Evolutionary conservation across 64 coral and sea anemone genomes (phyloP), one percentile per base, ranked within the genome.

Genomic region (Pocillopora damicornis): DNA sequence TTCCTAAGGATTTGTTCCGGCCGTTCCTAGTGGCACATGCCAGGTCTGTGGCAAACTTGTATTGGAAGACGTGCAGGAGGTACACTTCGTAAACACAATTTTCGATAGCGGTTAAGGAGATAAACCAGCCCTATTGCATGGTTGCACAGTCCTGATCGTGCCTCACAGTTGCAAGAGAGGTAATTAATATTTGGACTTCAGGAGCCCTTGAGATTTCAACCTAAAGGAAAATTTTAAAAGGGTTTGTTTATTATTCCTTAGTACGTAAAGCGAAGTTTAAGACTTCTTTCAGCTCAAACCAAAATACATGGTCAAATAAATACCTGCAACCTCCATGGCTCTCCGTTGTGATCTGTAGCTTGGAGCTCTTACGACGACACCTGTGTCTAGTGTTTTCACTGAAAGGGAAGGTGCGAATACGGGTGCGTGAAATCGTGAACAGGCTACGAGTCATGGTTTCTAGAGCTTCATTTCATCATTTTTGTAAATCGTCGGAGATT

Each of bases 21-120:
- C 76, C 61, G 68, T 76, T 71, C 90, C 74, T 13, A 81, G 85
- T 36, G 84, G 85, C 22, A 92, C 90, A 74, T 88, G 90, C 90
- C 90, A 88, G 59, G 90, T 92, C 69, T 92, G 84, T 18, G 90
- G 90, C 42, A 92, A 58, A 25, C 45, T 63, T 74, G 90, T 92
- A 25, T 92, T 92, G 9, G 90, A 81, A 63, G 81, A 87, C 26
- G 77, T n/a, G n/a, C 75, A 4, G 90, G 83, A 79, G 90, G 90
- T 9, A 92, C 84, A 81, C 90, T 92, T 87, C 68, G 9, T 1
- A 92, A 36, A 38, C n/a, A 82, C 25, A 87, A 75, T 38, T 38
- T 92, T 17, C 56, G 59, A 67, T 92, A 92, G n/a, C 81, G 84
- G 11, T 79, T 77, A 13, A 81, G 17, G 10, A 92, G 71, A 22